These are phyloP conservation scores for Gambusia affinis DNA, from an alignment of 2,113 vertebrate genomes.

Conservation along the genomic window DNA sequence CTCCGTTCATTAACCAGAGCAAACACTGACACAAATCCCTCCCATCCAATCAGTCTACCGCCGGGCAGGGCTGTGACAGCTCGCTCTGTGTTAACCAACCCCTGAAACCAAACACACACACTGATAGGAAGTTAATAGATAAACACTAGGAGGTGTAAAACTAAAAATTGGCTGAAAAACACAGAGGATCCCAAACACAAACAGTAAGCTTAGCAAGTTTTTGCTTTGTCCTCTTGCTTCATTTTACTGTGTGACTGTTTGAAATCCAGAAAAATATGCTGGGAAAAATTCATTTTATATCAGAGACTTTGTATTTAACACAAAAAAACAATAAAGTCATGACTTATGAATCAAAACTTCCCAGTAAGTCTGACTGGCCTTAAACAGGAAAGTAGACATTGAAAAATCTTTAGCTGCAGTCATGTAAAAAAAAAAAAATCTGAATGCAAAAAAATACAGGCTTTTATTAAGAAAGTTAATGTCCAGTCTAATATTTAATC, in stretches of 20 bases:
- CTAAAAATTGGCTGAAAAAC: slow-evolving; percentile 8
- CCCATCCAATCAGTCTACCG: slow-evolving; percentile 62
- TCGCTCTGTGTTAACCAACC: slow-evolving; percentile 23
- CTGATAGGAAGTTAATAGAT: slow-evolving; percentile 16
- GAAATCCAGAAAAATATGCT: background rate
- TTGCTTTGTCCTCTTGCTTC: background rate
- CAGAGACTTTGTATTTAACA: background rate
- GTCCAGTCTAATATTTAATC: too few relatives aligned
- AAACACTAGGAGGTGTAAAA: slow-evolving; percentile 19
- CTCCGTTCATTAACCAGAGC: slow-evolving; percentile 73
- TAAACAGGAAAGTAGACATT: too few relatives aligned
- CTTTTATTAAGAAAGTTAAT: too few relatives aligned
- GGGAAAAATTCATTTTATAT: background rate
- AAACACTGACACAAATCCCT: slow-evolving; percentile 68
- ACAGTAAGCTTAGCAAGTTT: background rate
- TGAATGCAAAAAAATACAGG: too few relatives aligned
- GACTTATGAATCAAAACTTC: too few relatives aligned
- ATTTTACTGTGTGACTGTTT: background rate
- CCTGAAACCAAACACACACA: slow-evolving; percentile 25
- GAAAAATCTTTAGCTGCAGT: too few relatives aligned
- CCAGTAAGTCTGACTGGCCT: too few relatives aligned
- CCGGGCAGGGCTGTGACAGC: slow-evolving; percentile 48
- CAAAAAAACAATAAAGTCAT: background rate
- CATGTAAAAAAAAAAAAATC: too few relatives aligned
- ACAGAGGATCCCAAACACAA: background rate